Evolutionary conservation across 2,888 invertebrate genomes (phyloP), one percentile per base, ranked within the genome.

Genomic region (Elmis aenea): DNA sequence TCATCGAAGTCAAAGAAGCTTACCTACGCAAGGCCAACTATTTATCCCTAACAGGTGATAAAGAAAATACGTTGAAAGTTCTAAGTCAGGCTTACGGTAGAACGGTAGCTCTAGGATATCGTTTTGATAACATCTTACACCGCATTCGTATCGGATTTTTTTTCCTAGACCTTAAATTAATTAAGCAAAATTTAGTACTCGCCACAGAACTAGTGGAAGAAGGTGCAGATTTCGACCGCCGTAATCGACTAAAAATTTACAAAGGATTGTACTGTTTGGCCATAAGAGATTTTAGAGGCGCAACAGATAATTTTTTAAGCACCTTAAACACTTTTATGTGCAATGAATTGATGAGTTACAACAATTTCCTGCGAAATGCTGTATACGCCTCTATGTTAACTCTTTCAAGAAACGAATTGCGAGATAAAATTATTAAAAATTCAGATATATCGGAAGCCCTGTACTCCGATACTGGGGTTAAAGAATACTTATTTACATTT

Each of bases 361-460:
- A 75, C 38, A 72, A 74, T 14, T 63, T 71, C 31, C 64, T 70
- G 13, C 59, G 62, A 24, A 70, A 70, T 45, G 67, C 69, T 0
- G 58, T 70, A 3, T 48, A 67, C 13, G 54, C 67, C 1, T 64
- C 66, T 29, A 62, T 68, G 58, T 60, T 70, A 29, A 62, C 64
- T 10, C 54, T 70, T 13, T 60, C 62, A 2, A 58, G 69, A 32
- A 52, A 52, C 13, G 62, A 68, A 22, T 41, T 70, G 18, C 59
- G 65, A 33, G 59, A 61, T 35, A 60, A 63, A 38, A 52, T 71
- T 15, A 61, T 69, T 39, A 57, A 61, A 11, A 65, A 64, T 31
- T 46, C 88, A 1, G 89, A 90, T 65, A 83, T 91, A 42, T 74
- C 85, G 51, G 87, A 90, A 65, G 84, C 84, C n/a, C 68, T 90